Percentiles rank a stretch among this genome's conserved stretches.
Evolutionary conservation across 2,888 invertebrate species (phyloP).

Genomic region (Caenorhabditis sp.): DNA sequence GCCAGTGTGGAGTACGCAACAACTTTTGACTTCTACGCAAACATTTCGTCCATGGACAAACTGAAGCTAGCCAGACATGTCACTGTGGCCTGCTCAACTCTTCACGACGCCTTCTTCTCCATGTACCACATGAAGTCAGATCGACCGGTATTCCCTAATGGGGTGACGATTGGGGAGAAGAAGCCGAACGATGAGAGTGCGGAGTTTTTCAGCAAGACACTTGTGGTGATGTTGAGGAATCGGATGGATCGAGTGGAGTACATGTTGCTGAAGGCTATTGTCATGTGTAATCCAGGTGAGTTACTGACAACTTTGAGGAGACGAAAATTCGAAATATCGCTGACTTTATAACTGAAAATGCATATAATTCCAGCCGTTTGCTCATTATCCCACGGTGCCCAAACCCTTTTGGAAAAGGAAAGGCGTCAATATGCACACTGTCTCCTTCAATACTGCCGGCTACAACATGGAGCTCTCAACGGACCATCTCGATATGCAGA

Average conservation of each 20-base stretch:
- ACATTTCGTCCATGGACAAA: conserved; percentile 7
- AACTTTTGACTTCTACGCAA: conserved; percentile 18
- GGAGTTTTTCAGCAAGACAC: background rate
- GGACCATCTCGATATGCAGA: conserved; percentile 18
- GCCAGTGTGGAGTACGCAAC: conserved; percentile 28
- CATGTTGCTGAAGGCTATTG: conserved; percentile 34
- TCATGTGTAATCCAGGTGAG: conserved; percentile 40
- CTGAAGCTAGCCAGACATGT: conserved; percentile 15
- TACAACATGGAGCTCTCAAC: conserved; percentile 21
- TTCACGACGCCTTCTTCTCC: conserved; percentile 24
- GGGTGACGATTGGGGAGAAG: background rate
- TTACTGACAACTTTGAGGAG: too few species aligned
- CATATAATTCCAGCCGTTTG: conserved; percentile 25
- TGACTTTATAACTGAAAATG: too few species aligned
- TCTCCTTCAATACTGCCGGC: conserved; percentile 26
- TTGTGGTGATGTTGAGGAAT: conserved; percentile 6
- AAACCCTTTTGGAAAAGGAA: conserved; percentile 8
- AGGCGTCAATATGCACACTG: conserved; percentile 19
- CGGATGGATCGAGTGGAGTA: conserved; percentile 33
- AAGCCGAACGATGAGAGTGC: background rate
- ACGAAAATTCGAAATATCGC: background rate
- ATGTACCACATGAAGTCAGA: conserved; percentile 4
- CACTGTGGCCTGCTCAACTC: conserved; percentile 8
- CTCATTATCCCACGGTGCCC: conserved; percentile 4
- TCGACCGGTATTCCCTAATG: conserved; percentile 12